Percentiles rank a stretch among this genome's conserved stretches.
phyloP scores from a whole-genome alignment of 2,888 invertebrate genomes.

The Dasysyrphus albostriatus region DNA sequence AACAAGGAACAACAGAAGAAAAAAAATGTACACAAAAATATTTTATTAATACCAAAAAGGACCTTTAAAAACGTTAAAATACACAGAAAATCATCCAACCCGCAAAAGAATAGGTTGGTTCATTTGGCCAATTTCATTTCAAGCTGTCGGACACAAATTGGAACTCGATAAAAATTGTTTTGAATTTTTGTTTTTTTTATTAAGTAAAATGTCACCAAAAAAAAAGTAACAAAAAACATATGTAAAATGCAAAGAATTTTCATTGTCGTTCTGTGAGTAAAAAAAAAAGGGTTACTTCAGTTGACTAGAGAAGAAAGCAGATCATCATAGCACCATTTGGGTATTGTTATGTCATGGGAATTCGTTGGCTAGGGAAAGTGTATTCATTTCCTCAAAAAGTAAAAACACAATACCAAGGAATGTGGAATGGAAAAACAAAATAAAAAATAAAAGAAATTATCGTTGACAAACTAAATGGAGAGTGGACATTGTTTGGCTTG shows the following conservation, averaged over 20 bases:
- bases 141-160: constrained; percentile 52
- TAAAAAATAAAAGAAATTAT: constrained; percentile 35
- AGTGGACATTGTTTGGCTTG: constrained; percentile 32
- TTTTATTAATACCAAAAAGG: constrained; percentile 26
- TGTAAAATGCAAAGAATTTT: constrained; percentile 5
- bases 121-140: constrained; percentile 19
- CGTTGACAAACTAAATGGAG: constrained; percentile 29
- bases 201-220: constrained; percentile 7
- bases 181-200: constrained; percentile 33
- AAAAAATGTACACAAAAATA: not conserved
- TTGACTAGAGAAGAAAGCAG: constrained; percentile 6
- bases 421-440: constrained; percentile 5
- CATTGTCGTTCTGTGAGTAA: not conserved
- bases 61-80: constrained; percentile 15
- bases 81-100: constrained; percentile 9
- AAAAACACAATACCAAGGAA: not conserved
- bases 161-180: constrained; percentile 67
- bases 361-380: constrained; percentile 48
- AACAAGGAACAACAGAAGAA: not conserved
- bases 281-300: constrained; percentile 49
- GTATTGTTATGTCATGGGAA: constrained; percentile 52
- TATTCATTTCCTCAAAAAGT: constrained; percentile 1
- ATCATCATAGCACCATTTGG: constrained; percentile 48
- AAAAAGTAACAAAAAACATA: constrained; percentile 2
- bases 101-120: constrained; percentile 25